Conservation (phyloP, 1,140 invertebrate genomes). For the Hypsibius dujardini region DNA sequence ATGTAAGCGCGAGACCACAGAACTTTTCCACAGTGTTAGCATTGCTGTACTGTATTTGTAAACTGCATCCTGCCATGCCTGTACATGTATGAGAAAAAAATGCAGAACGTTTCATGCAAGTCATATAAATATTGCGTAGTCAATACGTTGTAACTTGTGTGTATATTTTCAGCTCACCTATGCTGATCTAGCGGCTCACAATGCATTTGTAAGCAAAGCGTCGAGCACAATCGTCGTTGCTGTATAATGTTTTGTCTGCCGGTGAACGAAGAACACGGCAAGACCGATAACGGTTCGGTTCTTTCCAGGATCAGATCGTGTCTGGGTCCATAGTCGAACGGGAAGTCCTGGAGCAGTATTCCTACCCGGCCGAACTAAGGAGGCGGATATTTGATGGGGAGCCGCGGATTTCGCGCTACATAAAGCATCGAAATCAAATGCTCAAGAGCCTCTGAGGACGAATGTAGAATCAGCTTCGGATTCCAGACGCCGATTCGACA, state of each 20-base stretch:
- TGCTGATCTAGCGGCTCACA: conserved; percentile 3
- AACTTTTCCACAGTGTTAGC: background rate
- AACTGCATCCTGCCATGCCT: background rate
- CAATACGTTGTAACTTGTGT: background rate
- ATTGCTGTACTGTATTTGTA: background rate
- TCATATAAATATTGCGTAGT: background rate
- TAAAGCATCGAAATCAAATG: too few relatives aligned
- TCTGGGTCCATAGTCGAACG: background rate
- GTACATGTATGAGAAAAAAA: background rate
- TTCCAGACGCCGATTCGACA: too few relatives aligned
- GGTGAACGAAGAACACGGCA: background rate
- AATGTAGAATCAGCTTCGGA: too few relatives aligned
- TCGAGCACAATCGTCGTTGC: background rate
- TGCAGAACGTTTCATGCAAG: background rate
- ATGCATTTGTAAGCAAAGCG: background rate
- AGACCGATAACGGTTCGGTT: background rate
- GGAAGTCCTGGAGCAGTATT: background rate
- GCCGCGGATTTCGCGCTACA: background rate
- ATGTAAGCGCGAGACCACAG: conserved; percentile 2
- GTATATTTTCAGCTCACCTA: background rate
- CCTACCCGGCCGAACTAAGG: background rate
- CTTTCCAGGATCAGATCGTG: conserved; percentile 10
- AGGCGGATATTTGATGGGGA: conserved; percentile 8
- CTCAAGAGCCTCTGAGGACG: too few relatives aligned
- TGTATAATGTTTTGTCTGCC: background rate